Conservation (phyloP, 2,113 vertebrate genomes). For the Leptodactylus fuscus region DNA sequence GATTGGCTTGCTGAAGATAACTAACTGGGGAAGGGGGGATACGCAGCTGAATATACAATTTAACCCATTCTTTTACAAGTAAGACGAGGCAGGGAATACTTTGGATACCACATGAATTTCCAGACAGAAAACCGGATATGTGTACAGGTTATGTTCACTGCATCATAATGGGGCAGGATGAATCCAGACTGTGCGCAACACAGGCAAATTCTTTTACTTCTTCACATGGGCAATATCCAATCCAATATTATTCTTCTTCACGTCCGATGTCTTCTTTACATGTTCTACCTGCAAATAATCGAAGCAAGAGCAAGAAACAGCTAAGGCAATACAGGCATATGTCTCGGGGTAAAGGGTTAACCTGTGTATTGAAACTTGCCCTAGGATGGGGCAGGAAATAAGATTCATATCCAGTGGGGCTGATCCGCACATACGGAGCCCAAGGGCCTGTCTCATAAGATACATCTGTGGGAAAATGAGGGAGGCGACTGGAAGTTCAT, state of each 20-base stretch:
- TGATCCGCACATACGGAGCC: slow-evolving; percentile 28
- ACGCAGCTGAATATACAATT: neutral
- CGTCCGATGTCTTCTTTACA: neutral
- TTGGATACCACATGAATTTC: neutral
- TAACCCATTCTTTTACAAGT: neutral
- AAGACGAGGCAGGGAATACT: neutral
- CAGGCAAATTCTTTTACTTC: neutral
- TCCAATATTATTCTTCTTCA: neutral
- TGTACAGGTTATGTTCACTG: neutral
- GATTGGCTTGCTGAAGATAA: no score
- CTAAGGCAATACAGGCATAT: neutral
- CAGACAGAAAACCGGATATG: neutral
- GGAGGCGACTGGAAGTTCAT: neutral
- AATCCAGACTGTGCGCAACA: neutral
- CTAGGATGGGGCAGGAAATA: slow-evolving; percentile 25
- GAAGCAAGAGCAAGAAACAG: neutral
- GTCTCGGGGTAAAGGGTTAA: neutral
- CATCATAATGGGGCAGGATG: neutral
- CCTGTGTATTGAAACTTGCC: neutral
- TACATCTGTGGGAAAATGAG: slow-evolving; percentile 30
- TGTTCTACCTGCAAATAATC: neutral
- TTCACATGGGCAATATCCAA: neutral
- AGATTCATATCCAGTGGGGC: slow-evolving; percentile 41
- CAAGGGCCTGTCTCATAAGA: slow-evolving; percentile 19
- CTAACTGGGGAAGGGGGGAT: neutral